These are phyloP conservation scores for Eilema sororculum DNA, from an alignment of 2,888 invertebrate species.

Conservation along the genomic window DNA sequence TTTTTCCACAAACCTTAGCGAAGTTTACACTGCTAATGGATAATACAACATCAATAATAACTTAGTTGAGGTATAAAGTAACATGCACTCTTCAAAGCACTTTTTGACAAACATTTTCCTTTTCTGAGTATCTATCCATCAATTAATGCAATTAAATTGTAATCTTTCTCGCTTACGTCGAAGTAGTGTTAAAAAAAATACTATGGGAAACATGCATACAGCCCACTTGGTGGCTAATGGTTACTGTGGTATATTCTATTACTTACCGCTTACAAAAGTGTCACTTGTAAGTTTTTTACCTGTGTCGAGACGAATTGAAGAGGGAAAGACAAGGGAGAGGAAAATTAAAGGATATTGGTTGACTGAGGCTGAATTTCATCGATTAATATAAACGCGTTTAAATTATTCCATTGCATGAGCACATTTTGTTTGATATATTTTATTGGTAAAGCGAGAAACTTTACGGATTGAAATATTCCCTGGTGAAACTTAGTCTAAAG, in stretches of 20 bases:
- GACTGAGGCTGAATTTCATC: too few relatives aligned
- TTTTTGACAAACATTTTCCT: background rate
- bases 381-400: background rate
- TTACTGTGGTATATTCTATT: too few relatives aligned
- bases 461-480: background rate
- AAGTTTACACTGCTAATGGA: background rate
- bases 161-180: background rate
- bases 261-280: too few relatives aligned
- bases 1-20: background rate
- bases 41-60: background rate
- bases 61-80: background rate
- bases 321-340: too few relatives aligned
- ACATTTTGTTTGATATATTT: background rate
- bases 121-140: background rate
- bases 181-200: background rate
- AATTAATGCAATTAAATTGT: background rate
- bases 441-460: too few relatives aligned
- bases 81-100: background rate
- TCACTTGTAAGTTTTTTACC: too few relatives aligned
- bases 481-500: background rate
- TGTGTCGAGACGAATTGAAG: background rate
- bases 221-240: background rate
- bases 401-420: background rate
- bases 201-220: too few relatives aligned
- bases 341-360: too few relatives aligned